These are phyloP conservation scores for Nothobranchius kuhntae DNA, from an alignment of 2,113 vertebrate species.

Conservation along the genomic window DNA sequence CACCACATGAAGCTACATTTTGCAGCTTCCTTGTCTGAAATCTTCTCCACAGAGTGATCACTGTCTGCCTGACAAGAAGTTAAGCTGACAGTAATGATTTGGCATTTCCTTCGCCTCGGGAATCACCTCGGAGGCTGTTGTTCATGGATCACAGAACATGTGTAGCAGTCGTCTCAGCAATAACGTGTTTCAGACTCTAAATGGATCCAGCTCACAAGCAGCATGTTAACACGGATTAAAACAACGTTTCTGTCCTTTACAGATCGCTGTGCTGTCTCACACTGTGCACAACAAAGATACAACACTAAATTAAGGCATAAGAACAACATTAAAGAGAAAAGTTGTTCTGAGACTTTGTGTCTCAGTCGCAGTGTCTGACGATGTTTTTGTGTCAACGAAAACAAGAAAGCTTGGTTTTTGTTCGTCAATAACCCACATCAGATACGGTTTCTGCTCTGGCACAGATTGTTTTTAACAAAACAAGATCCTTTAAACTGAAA, in stretches of 20 bases:
- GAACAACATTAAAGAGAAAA: background rate
- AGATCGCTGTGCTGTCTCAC: background rate
- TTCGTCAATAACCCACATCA: slow-evolving; percentile 36
- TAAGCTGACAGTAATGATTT: slow-evolving; percentile 22
- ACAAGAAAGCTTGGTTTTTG: slow-evolving; percentile 7
- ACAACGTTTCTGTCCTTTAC: background rate
- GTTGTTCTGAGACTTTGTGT: no score
- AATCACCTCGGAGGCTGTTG: slow-evolving; percentile 4
- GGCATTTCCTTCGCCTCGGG: slow-evolving; percentile 19
- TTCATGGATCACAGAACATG: slow-evolving; percentile 18
- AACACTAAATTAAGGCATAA: no score
- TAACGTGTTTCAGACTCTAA: background rate
- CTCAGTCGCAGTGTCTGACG: background rate
- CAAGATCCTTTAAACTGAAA: slow-evolving; percentile 14
- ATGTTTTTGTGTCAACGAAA: background rate
- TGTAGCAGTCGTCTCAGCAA: background rate
- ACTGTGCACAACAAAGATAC: background rate
- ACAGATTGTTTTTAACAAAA: slow-evolving; percentile 15
- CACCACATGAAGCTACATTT: background rate
- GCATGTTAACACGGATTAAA: background rate
- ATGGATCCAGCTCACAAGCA: background rate
- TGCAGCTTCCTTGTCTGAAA: slow-evolving; percentile 4
- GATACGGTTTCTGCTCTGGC: slow-evolving; percentile 21
- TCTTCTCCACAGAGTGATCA: slow-evolving; percentile 26
- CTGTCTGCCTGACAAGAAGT: slow-evolving; percentile 20